Base-by-base conservation (phyloP, 1,140 invertebrate species). In the Ganaspis sp. region DNA sequence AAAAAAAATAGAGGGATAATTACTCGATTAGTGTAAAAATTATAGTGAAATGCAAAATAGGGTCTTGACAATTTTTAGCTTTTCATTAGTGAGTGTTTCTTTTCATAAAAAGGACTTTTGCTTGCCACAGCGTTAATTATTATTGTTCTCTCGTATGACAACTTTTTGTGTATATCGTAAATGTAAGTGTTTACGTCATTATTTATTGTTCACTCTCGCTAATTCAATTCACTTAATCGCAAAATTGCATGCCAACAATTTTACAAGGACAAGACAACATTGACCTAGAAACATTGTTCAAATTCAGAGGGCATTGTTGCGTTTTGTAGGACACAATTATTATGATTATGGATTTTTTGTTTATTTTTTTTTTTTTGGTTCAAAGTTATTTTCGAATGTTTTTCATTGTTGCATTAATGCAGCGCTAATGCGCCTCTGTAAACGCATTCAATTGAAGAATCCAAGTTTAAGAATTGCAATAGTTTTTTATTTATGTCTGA, bases 201-300 rank as follows among this genome's bases (percentile, higher is more conserved):
- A 29, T n/a, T 26, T 64, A 64, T 64, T 64, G 29, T 64, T 64
- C 58, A 29, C 11, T 64, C 11, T 64, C 23, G 12, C 23, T 64
- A 64, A 64, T 64, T 64, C 58, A 15, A 34, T 34, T 64, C 23
- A 49, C 45, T 49, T 49, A 64, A 64, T 29, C 58, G 26, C 23
- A 29, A 15, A 29, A 29, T 64, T 64, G 58, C 23, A 64, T 64
- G 58, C 58, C 58, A 64, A 64, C 26, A 64, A 26, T 64, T 64
- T 64, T 64, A 64, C 58, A 64, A 64, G 58, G 58, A 26, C 58
- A 64, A 64, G 45, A 29, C 58, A 64, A 34, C 58, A 64, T 64
- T 64, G 58, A 64, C 23, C 58, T 64, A 64, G 58, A 64, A 64
- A 64, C 58, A 64, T 64, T 64, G 58, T 64, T 29, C 58, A 64